A percentile compares a stretch with the other conserved stretches of the same genome.
These are phyloP conservation scores for Herpetotheres cachinnans DNA, from an alignment of 2,113 vertebrate genomes.

Conservation along the genomic window DNA sequence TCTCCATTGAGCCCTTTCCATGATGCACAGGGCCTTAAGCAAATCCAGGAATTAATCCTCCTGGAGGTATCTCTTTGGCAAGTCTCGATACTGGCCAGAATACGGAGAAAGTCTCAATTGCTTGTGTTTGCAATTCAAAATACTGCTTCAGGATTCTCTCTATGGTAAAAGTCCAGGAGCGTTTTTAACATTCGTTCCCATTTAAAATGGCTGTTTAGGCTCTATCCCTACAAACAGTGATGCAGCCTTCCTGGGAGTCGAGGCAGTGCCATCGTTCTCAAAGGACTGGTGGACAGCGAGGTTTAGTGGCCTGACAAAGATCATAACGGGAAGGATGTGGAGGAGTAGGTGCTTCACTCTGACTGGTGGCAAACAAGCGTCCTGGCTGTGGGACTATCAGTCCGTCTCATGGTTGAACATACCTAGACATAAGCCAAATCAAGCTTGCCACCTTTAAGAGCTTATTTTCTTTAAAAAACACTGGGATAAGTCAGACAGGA, in stretches of 20 bases:
- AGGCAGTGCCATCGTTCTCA: not conserved
- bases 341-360: not conserved
- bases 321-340: not conserved
- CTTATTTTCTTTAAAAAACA: not conserved
- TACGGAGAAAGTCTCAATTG: not conserved
- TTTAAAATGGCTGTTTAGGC: not conserved
- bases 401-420: not conserved
- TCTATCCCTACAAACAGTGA: not conserved
- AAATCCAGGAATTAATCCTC: not conserved
- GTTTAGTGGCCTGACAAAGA: not conserved
- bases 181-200: not conserved
- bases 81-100: not conserved
- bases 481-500: not conserved
- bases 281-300: fast-evolving
- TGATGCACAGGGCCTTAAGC: not conserved
- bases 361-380: not conserved
- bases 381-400: not conserved
- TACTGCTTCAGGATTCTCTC: not conserved
- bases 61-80: not conserved
- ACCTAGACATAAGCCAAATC: not conserved
- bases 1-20: not conserved
- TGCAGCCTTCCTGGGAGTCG: fast-evolving
- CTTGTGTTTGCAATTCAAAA: not conserved
- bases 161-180: not conserved
- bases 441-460: not conserved